phyloP scores from a whole-genome alignment of 2,888 invertebrate species.

The Euphydryas editha region DNA sequence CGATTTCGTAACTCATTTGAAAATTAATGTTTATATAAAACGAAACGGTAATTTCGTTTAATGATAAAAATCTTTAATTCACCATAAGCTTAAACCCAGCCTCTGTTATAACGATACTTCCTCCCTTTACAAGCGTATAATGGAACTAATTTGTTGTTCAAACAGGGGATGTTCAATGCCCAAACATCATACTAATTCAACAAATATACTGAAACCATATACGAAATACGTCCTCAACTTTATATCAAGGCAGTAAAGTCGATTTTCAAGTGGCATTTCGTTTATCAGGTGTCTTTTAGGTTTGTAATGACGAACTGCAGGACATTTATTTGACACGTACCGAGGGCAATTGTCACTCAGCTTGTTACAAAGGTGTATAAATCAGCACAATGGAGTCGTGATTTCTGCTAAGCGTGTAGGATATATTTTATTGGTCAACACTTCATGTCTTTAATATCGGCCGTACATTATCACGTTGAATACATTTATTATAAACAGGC shows the following conservation, averaged over 20 bases:
- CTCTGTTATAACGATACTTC: constrained; percentile 60
- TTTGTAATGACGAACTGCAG: constrained; percentile 60
- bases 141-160: constrained; percentile 82
- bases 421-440: constrained; percentile 56
- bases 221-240: not conserved
- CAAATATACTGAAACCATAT: constrained; percentile 37
- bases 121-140: constrained; percentile 78
- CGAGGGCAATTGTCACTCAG: constrained; percentile 67
- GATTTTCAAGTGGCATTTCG: constrained; percentile 10
- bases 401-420: constrained; percentile 58
- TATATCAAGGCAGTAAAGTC: constrained; percentile 1
- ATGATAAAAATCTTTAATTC: constrained; percentile 42
- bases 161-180: constrained; percentile 73
- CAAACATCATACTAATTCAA: constrained; percentile 64
- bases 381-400: constrained; percentile 61
- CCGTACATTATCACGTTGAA: constrained; percentile 12
- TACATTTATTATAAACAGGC: constrained; percentile 6
- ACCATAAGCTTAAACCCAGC: constrained; percentile 45
- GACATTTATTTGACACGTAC: constrained; percentile 75
- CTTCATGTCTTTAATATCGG: constrained; percentile 18
- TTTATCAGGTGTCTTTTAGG: not conserved
- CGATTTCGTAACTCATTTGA: not conserved
- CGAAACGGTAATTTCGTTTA: constrained; percentile 33
- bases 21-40: not conserved
- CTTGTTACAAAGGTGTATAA: constrained; percentile 53